Conservation (phyloP, 2,797 vertebrate genomes). For the Decapterus maruadsi region DNA sequence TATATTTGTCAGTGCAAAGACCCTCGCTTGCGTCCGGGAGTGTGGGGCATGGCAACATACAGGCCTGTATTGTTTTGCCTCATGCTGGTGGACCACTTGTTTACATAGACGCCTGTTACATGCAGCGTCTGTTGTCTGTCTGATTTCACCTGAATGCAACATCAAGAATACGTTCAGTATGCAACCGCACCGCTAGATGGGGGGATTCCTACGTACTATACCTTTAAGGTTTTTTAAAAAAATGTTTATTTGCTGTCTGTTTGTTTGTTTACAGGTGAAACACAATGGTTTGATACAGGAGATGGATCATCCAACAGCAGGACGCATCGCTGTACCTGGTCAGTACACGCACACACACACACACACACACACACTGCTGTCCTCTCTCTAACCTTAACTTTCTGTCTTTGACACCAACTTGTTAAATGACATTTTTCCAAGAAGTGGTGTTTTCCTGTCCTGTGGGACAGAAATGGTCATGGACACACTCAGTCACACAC, state of each 20-base stretch:
- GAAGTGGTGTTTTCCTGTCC: slow-evolving; percentile 16
- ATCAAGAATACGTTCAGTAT: too few relatives aligned
- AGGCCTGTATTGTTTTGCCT: too few relatives aligned
- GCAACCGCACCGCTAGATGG: too few relatives aligned
- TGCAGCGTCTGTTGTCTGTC: too few relatives aligned
- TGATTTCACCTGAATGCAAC: too few relatives aligned
- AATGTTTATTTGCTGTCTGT: not conserved
- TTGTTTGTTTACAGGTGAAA: slow-evolving; percentile 72
- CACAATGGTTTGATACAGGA: slow-evolving; percentile 74
- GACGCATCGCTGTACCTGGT: slow-evolving; percentile 69
- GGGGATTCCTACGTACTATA: too few relatives aligned
- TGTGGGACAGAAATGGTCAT: not conserved
- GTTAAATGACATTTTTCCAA: slow-evolving; percentile 46
- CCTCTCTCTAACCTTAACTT: slow-evolving; percentile 18
- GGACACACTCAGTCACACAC: not conserved
- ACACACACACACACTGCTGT: slow-evolving; percentile 2
- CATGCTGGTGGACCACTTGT: too few relatives aligned
- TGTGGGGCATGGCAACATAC: too few relatives aligned
- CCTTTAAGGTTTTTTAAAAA: not conserved
- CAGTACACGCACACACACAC: slow-evolving; percentile 18
- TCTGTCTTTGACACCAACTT: slow-evolving; percentile 26
- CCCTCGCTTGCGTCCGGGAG: too few relatives aligned
- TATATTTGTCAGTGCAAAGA: too few relatives aligned
- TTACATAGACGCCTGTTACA: too few relatives aligned
- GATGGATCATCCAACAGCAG: slow-evolving; percentile 74